phyloP scores from a whole-genome alignment of 2,797 vertebrate species.

The Malurus leucopterus region DNA sequence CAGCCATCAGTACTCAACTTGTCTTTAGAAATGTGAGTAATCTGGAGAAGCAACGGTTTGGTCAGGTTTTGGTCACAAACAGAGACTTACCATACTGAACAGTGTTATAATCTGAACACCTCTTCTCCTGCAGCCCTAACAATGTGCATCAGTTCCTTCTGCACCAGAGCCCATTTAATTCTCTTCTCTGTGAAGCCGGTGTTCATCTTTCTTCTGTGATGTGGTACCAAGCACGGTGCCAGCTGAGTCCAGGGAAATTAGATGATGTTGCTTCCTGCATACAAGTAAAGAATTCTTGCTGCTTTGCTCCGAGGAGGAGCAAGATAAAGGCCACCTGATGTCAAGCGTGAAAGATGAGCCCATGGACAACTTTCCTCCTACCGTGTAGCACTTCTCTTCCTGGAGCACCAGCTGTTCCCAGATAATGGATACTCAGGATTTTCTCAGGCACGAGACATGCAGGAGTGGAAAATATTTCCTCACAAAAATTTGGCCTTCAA shows the following conservation, averaged over 20 bases:
- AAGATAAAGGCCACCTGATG: constrained; percentile 2
- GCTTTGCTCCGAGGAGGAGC: constrained; percentile 19
- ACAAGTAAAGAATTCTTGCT: constrained; percentile 40
- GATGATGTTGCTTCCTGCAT: constrained; percentile 38
- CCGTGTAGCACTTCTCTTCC: constrained; percentile 38
- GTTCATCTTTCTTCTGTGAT: constrained; percentile 40
- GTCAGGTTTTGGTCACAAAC: constrained; percentile 22
- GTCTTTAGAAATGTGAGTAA: constrained; percentile 14
- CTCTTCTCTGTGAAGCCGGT: constrained; percentile 39
- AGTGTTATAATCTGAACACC: constrained; percentile 50
- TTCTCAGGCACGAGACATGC: constrained; percentile 68
- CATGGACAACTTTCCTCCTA: background rate
- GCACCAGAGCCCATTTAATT: constrained; percentile 33
- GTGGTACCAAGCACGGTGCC: constrained; percentile 16
- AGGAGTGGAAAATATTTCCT: constrained; percentile 55
- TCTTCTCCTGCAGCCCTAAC: constrained; percentile 54
- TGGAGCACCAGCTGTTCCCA: constrained; percentile 64
- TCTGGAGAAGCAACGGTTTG: constrained; percentile 43
- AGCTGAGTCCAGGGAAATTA: background rate
- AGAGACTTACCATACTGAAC: constrained; percentile 22
- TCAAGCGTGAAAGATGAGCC: constrained; percentile 11
- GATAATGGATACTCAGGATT: constrained; percentile 70
- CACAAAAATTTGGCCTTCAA: constrained; percentile 57
- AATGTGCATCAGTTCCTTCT: constrained; percentile 26
- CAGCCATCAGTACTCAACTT: constrained; percentile 7